Evolutionary conservation across 2,888 invertebrate species (phyloP), one percentile per base, ranked within the genome.

Genomic region (Choristoneura rosaceana): DNA sequence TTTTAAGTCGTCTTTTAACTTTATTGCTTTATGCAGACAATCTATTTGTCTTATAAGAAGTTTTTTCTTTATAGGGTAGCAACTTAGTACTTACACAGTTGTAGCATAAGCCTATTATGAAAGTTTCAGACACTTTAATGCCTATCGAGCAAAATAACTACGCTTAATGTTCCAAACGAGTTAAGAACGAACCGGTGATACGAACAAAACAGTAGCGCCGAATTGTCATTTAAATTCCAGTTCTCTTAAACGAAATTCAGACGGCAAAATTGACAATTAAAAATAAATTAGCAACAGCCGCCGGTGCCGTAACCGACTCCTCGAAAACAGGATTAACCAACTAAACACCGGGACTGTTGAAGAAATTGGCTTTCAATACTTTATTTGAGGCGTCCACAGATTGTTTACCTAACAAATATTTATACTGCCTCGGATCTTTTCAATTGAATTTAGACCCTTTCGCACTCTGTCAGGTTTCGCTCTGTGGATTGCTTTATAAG

Each of bases 331-430:
- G 75, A 76, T 78, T 75, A 76, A 73, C 74, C 68, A 73, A 52
- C 74, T 75, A 75, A 77, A 76, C 73, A 70, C 38, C 15, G 67
- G 50, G 47, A 58, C 61, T 58, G 65, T 67, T 71, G 66, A 66
- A 67, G 73, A 75, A 77, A 77, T 77, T 76, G 75, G 75, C 74
- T 74, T 75, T 71, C 75, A 74, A 78, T 76, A 76, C 75, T 77
- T 78, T 76, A 77, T 77, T 77, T 75, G 74, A 66, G 67, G 45
- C 25, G 41, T 62, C 45, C 34, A 45, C 69, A 58, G 65, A 43
- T 73, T 78, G 76, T 77, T 78, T 75, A 66, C 69, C 41, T 69
- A 74, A 75, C 75, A 78, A 80, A 78, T 79, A 77, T 80, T 80
- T 76, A 73, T 70, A 61, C 60, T 65, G 67, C 70, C 65, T 50